Percentiles rank a stretch among this genome's conserved stretches.
Conservation (phyloP, 2,113 vertebrate species). For the Chunga burmeisteri region DNA sequence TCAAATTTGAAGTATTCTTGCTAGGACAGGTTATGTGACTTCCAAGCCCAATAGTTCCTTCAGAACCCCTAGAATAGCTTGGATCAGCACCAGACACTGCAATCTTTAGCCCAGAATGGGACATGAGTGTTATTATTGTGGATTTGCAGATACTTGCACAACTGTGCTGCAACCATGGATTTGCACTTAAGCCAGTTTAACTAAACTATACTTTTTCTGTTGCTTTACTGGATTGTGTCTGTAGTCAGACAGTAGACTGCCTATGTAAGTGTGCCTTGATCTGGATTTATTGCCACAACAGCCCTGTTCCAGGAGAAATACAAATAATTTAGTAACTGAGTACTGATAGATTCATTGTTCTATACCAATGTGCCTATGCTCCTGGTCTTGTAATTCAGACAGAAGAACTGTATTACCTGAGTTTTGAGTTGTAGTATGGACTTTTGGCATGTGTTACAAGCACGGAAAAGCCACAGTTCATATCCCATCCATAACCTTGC, state of each 20-base stretch:
- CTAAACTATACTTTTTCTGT: neutral
- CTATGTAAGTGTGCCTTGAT: neutral
- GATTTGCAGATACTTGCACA: neutral
- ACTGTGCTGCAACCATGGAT: neutral
- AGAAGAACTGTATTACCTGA: neutral
- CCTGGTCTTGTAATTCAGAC: neutral
- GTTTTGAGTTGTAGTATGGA: neutral
- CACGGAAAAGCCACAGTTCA: neutral
- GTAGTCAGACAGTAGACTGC: neutral
- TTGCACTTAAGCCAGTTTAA: neutral
- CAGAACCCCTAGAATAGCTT: neutral
- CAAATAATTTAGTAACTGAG: neutral
- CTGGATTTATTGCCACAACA: neutral
- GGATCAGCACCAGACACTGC: neutral
- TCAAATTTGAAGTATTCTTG: neutral
- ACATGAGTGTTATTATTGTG: neutral
- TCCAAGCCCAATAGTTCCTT: neutral
- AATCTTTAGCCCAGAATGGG: neutral
- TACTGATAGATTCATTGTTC: neutral
- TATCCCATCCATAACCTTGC: neutral
- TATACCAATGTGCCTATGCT: neutral
- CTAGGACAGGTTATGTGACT: neutral
- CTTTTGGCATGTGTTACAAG: neutral
- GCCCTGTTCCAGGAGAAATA: neutral
- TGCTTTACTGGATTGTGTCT: neutral